Evolutionary conservation across 2,888 invertebrate species (phyloP).

Genomic region (Andrena minutula): DNA sequence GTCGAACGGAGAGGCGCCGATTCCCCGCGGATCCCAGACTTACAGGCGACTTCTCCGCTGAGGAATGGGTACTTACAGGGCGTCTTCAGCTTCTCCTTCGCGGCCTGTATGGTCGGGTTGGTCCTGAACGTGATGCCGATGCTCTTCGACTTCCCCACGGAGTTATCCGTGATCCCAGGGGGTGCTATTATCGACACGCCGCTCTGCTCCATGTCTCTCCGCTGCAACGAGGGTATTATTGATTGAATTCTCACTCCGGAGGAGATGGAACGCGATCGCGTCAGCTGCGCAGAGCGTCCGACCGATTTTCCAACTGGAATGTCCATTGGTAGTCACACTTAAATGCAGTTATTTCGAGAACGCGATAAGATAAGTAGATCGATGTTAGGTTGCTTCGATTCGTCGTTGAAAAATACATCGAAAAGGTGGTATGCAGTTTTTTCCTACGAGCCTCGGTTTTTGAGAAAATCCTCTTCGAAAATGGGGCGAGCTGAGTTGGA

Average conservation of each 20-base stretch:
- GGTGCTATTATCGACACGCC: constrained; percentile 78
- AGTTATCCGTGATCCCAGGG: constrained; percentile 69
- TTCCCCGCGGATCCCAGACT: neutral
- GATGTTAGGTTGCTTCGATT: too few species aligned
- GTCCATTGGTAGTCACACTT: neutral
- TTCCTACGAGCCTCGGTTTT: too few species aligned
- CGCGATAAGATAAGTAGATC: too few species aligned
- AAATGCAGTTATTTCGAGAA: too few species aligned
- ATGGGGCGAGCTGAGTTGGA: too few species aligned
- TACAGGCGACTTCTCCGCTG: too few species aligned
- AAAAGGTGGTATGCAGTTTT: too few species aligned
- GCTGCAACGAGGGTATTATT: constrained; percentile 22
- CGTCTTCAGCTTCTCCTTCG: constrained; percentile 73
- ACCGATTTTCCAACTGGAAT: too few species aligned
- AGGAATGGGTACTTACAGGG: constrained; percentile 73
- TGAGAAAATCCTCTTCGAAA: too few species aligned
- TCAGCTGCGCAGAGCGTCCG: too few species aligned
- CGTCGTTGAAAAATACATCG: too few species aligned
- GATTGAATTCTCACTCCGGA: too few species aligned
- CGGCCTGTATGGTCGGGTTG: constrained; percentile 67
- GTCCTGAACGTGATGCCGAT: constrained; percentile 71
- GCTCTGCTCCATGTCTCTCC: constrained; percentile 75
- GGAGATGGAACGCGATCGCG: neutral
- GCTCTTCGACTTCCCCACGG: constrained; percentile 69
- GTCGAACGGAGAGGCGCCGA: neutral